A percentile compares a stretch with the other conserved stretches of the same genome.
phyloP scores from a whole-genome alignment of 2,888 invertebrate species.

The Lampropteryx suffumata region DNA sequence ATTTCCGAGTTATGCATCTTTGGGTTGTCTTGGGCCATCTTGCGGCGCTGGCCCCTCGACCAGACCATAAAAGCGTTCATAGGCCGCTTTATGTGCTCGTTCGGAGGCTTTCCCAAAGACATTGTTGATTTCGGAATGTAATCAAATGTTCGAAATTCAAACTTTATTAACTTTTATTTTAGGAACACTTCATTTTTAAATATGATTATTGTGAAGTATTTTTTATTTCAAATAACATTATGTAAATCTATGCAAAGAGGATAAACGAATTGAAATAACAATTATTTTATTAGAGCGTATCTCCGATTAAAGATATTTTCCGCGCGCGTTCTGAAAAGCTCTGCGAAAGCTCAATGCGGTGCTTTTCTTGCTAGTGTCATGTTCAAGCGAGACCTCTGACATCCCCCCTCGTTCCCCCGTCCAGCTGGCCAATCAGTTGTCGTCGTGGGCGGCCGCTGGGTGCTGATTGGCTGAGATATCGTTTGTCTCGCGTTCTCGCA shows the following conservation, averaged over 20 bases:
- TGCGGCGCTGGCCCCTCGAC: constrained; percentile 93
- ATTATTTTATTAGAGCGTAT: constrained; percentile 27
- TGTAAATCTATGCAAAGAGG: constrained; percentile 4
- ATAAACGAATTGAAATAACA: constrained; percentile 22
- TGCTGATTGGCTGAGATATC: constrained; percentile 64
- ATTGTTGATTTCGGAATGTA: constrained; percentile 41
- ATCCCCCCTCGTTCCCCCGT: constrained; percentile 58
- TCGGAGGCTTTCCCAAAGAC: constrained; percentile 72
- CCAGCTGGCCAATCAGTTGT: constrained; percentile 60
- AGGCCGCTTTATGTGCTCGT: constrained; percentile 94
- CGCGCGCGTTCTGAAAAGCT: constrained; percentile 76
- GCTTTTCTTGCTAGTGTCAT: constrained; percentile 78
- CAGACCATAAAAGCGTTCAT: constrained; percentile 98
- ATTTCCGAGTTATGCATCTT: constrained; percentile 98
- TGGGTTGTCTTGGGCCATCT: constrained; percentile 97
- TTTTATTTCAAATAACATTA: background rate
- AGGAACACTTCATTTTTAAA: constrained; percentile 23
- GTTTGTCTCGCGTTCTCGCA: constrained; percentile 77
- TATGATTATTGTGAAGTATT: constrained; percentile 5
- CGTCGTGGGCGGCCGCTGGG: constrained; percentile 76
- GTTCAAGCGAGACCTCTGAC: constrained; percentile 63
- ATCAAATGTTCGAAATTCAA: constrained; percentile 15
- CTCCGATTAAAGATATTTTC: constrained; percentile 37
- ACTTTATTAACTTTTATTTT: constrained; percentile 19
- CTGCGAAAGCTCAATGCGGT: constrained; percentile 78